Percentiles rank a stretch among this genome's conserved stretches.
Evolutionary conservation across 2,888 invertebrate species (phyloP).

Genomic region (Pristionchus maxplancki): DNA sequence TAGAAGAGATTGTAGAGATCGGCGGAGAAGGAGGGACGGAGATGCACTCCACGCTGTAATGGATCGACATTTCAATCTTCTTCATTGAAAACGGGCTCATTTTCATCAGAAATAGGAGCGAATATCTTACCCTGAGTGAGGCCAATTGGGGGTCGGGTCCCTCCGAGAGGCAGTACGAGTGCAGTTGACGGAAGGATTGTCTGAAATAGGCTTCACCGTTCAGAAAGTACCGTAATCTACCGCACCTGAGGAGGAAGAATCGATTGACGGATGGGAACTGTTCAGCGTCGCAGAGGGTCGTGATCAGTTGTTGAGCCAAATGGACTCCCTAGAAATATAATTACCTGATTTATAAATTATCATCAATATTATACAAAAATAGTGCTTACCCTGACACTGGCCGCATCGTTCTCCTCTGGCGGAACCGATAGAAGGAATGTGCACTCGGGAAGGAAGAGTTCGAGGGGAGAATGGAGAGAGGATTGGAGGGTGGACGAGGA

Average conservation of each 20-base stretch:
- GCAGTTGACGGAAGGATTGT: constrained; percentile 57
- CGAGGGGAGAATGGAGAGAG: constrained; percentile 61
- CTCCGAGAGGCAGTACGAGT: constrained; percentile 60
- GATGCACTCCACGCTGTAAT: constrained; percentile 53
- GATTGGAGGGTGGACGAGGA: constrained; percentile 13
- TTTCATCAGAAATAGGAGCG: neutral
- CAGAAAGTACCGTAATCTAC: neutral
- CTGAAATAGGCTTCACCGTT: neutral
- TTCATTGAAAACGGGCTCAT: too few relatives aligned
- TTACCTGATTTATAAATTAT: neutral
- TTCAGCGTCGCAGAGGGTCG: constrained; percentile 57
- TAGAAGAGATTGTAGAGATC: constrained; percentile 60
- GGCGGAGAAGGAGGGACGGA: constrained; percentile 58
- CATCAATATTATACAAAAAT: neutral
- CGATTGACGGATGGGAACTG: constrained; percentile 61
- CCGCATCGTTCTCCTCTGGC: constrained; percentile 43
- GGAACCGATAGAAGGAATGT: constrained; percentile 57
- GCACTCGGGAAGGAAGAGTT: constrained; percentile 62
- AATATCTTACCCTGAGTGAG: constrained; percentile 55
- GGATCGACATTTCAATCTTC: neutral
- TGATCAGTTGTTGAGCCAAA: constrained; percentile 60
- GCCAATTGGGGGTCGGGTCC: constrained; percentile 59
- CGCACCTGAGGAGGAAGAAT: constrained; percentile 59
- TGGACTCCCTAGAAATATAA: constrained; percentile 25
- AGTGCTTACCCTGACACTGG: constrained; percentile 11